Evolutionary conservation across 2,888 invertebrate species (phyloP), one percentile per base, ranked within the genome.

Genomic region (Hyles lineata): DNA sequence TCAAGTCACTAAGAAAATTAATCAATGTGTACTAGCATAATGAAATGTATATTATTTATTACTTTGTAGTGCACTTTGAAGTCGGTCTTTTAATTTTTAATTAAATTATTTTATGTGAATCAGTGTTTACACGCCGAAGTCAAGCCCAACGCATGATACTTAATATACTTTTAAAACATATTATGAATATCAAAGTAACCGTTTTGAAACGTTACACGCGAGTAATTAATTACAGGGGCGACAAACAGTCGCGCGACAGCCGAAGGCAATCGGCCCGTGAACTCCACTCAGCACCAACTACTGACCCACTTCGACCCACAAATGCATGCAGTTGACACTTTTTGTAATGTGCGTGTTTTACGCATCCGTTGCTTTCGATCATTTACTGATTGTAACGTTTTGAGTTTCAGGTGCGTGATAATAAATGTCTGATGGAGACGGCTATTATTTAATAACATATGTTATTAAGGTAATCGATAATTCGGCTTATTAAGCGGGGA

Each of bases 161-260:
- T 0, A 1, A 43, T 43, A 43, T 43, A 43, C 0, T 43, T 43
- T 3, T 43, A 35, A 7, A 35, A 35, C 9, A 5, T 9, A 52
- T 17, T n/a, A n/a, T 8, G n/a, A n/a, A 55, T 7, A 55, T 55
- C 8, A 55, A n/a, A 55, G 17, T n/a, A 55, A 55, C n/a, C 55
- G 55, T 19, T 55, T 25, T 43, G 21, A 21, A 67, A 67, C n/a
- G n/a, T n/a, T 17, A 67, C 67, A 25, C 23, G 67, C 67, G 43
- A 67, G 67, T 67, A 67, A 67, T 67, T 67, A 67, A 67, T 67
- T 67, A 25, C 60, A 50, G 17, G 21, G 50, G 67, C 43, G 67
- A 67, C 67, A 67, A 50, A 25, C 67, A 67, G 43, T 67, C 67
- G 67, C 67, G 67, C 67, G 67, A 67, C 67, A 67, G 60, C 60